Base-by-base conservation (phyloP, 1,140 invertebrate species). In the Ceratina japonica region DNA sequence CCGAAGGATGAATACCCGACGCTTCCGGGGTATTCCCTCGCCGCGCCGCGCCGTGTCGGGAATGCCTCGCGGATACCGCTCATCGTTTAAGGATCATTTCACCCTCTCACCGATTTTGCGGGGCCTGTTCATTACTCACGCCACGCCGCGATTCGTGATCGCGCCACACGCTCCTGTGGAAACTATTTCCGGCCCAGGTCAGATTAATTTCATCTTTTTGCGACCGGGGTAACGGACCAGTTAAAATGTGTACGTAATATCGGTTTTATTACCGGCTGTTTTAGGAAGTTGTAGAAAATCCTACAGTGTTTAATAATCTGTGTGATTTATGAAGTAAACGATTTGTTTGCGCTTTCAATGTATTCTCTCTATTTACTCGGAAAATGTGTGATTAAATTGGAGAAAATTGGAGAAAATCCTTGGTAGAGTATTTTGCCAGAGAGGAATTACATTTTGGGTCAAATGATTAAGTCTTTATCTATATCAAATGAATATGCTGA, bases 1-100 rank as follows among this genome's bases (percentile, higher is more conserved):
- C 82, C 54, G 63, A 83, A 83, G 76, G 49, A 70, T 75, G 71
- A 65, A 83, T 84, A 82, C 78, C 61, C 16, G 54, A 59, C 51
- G 27, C n/a, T 64, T n/a, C 24, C 54, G 54, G 75, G 51, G 52
- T 52, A 56, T 22, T 59, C 52, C 51, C 54, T n/a, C 4, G 27
- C 27, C 27, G 27, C 27, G 13, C 12, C 27, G n/a, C 49, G 54
- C n/a, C 51, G 65, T 68, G 37, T 44, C 64, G 31, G 3, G 66
- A 31, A 70, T 52, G 54, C 44, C 31, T 54, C 56, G 58, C 44
- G 49, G 24, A 64, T 31, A 7, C 61, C 4, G 49, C 24, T 70
- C 56, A 15, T 31, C 66, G 58, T 71, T 77, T 71, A 77, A 49
- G 66, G 27, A 63, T 52, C 20, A 54, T 76, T 76, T 76, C 75